phyloP scores from a whole-genome alignment of 35 echinoderm and acorn worm species.

The Ophiothrix spiculata region DNA sequence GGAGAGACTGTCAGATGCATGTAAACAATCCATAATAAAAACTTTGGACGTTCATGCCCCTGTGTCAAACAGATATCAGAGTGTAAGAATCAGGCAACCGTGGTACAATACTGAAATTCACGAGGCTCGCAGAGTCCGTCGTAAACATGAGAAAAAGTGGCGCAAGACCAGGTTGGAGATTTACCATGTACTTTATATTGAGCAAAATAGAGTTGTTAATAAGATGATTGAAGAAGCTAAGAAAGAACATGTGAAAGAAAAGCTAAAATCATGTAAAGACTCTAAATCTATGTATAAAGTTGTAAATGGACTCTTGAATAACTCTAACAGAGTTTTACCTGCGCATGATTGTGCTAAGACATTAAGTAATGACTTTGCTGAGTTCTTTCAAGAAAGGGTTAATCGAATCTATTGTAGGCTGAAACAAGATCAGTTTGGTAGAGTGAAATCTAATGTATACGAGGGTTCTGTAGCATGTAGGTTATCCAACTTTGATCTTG shows the following conservation, averaged over 20 bases:
- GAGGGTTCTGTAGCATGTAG: too few species aligned
- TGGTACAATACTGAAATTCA: conserved; percentile 29
- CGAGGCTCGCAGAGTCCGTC: not conserved
- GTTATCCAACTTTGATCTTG: too few species aligned
- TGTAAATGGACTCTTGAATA: too few species aligned
- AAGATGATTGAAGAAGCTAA: not conserved
- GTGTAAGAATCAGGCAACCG: not conserved
- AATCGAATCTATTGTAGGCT: too few species aligned
- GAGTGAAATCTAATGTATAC: too few species aligned
- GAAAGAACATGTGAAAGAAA: not conserved
- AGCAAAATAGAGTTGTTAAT: conserved; percentile 7
- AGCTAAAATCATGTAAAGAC: not conserved
- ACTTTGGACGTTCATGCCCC: not conserved
- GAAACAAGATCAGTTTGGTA: too few species aligned
- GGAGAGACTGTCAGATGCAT: not conserved
- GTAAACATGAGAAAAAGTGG: not conserved
- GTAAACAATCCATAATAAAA: not conserved
- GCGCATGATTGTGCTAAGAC: too few species aligned
- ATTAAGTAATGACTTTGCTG: too few species aligned
- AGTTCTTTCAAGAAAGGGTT: too few species aligned
- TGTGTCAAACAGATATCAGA: not conserved
- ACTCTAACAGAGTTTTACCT: too few species aligned
- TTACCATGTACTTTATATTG: not conserved
- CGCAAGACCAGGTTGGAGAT: not conserved
- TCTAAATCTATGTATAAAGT: not conserved